Evolutionary conservation across 2,113 vertebrate species (phyloP).

Genomic region (Sturnus vulgaris): DNA sequence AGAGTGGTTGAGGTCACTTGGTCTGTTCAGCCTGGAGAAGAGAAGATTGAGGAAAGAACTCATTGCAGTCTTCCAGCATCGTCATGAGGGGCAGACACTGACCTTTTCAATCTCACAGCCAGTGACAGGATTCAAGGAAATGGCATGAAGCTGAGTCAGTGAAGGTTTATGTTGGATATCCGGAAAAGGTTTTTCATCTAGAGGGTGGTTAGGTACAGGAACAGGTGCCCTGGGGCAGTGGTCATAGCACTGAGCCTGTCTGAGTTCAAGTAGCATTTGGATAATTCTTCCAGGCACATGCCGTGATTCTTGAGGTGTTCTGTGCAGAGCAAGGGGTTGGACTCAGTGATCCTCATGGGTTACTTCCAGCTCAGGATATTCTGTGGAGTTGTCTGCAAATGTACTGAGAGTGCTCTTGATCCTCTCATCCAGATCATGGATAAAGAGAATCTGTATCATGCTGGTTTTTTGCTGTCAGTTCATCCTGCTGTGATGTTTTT

Average conservation of each 20-base stretch:
- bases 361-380: not conserved
- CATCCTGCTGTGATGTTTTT: not conserved
- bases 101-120: not conserved
- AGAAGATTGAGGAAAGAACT: not conserved
- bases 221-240: not conserved
- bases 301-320: not conserved
- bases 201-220: not conserved
- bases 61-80: not conserved
- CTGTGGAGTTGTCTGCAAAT: not conserved
- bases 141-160: not conserved
- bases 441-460: not conserved
- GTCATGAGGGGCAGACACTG: not conserved
- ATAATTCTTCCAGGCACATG: not conserved
- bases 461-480: not conserved
- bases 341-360: not conserved
- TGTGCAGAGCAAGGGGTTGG: not conserved
- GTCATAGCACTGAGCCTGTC: not conserved
- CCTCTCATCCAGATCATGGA: not conserved
- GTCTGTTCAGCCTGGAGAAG: not conserved
- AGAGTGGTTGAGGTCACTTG: not conserved
- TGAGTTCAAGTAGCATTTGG: not conserved
- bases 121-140: not conserved
- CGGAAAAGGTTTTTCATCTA: not conserved
- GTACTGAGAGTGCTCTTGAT: not conserved
- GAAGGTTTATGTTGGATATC: not conserved